Base-by-base conservation (phyloP, 2,888 invertebrate species). In the Tetanocera ferruginea region DNA sequence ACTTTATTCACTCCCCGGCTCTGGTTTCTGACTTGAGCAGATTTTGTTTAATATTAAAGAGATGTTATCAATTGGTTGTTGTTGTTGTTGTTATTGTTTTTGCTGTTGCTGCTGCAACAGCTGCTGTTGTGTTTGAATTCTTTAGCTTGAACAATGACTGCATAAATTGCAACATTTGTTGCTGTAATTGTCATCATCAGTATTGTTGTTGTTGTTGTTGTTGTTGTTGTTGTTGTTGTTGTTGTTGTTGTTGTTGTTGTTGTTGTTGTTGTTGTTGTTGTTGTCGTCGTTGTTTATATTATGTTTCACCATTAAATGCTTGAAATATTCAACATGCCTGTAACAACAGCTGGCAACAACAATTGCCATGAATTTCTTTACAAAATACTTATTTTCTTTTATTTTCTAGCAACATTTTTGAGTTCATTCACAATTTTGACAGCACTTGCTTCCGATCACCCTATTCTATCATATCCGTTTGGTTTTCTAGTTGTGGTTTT, bases 81-180 rank as follows among this genome's bases (percentile, higher is more conserved):
- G 23, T 8, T 23, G 19, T 19, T 23, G 19, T 17, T 34, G 6
- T 37, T 17, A 6, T 34, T 66, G 17, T 64, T 64, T 17, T 4
- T 28, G 8, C 37, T 6, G 8, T 8, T 37, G 37, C 37, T 1
- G 37, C 43, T 6, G 6, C 43, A 43, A 6, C 43, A 43, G 43
- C 43, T 43, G 43, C 43, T 43, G 43, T 43, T 43, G 43, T 43
- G 14, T 14, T 43, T 43, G 14, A 11, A 14, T 14, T 43, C 17
- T 62, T 66, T 1, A 66, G 31, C 14, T 66, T 9, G n/a, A 37
- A n/a, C 66, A 66, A 66, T 66, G 11, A 37, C 19, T 66, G 28
- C 66, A 66, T 66, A 66, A 66, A 66, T 66, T 66, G 17, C 31
- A 11, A 19, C n/a, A n/a, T 34, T 34, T n/a, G 37, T 34, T 34